Conservation (phyloP, 2,113 vertebrate species). For the Myiozetetes cayanensis region DNA sequence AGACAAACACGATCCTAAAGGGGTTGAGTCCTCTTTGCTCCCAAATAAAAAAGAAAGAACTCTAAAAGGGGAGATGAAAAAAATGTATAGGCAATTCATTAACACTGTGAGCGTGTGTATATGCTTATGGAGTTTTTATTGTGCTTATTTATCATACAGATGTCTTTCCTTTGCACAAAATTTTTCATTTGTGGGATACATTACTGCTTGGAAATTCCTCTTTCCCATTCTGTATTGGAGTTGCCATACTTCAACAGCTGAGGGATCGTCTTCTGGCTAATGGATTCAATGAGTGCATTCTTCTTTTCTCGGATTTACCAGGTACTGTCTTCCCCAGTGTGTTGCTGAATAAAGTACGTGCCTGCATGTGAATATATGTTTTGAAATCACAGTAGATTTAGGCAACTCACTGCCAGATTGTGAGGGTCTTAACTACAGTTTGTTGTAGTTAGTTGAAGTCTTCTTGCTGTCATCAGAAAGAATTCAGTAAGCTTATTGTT, state of each 20-base stretch:
- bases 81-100: background rate
- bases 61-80: background rate
- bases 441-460: background rate
- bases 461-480: background rate
- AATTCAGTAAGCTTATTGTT: background rate
- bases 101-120: background rate
- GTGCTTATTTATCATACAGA: conserved; percentile 72
- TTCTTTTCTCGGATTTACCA: conserved; percentile 97
- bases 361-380: background rate
- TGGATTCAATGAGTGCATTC: conserved; percentile 98
- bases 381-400: background rate
- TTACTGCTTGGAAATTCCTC: conserved; percentile 95
- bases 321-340: conserved; percentile 70
- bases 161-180: conserved; percentile 98
- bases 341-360: background rate
- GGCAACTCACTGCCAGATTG: background rate
- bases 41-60: background rate
- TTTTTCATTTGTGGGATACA: conserved; percentile 98
- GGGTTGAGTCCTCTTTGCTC: background rate
- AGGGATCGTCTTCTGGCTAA: conserved; percentile 93
- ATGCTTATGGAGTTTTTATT: background rate
- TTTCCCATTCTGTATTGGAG: conserved; percentile 96
- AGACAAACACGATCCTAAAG: background rate
- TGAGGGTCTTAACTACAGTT: background rate
- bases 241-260: conserved; percentile 95